These are phyloP conservation scores for Daboia siamensis DNA, from an alignment of 2,113 vertebrate genomes.

Conservation along the genomic window DNA sequence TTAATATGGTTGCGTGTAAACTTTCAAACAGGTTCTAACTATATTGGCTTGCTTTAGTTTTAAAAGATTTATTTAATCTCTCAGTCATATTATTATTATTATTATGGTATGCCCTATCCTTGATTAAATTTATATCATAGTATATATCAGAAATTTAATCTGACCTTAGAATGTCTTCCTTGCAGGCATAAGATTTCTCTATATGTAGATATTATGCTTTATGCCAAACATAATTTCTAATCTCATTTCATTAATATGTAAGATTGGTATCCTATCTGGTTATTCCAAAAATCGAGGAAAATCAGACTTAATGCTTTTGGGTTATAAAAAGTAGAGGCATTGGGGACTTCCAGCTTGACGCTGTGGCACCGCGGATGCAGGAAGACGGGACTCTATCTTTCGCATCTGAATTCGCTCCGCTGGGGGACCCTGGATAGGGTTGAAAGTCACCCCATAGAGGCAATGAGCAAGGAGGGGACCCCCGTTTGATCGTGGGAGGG, in stretches of 20 bases:
- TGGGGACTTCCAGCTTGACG: no score
- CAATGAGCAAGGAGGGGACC: no score
- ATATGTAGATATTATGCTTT: not conserved
- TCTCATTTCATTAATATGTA: not conserved
- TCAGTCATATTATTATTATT: not conserved
- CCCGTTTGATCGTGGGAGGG: no score
- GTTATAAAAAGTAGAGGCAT: not conserved
- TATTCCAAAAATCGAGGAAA: not conserved
- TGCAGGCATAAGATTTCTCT: not conserved
- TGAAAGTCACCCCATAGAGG: no score
- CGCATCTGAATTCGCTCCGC: no score
- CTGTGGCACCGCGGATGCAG: no score
- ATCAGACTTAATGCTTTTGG: not conserved
- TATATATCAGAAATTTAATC: not conserved
- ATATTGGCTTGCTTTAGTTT: not conserved
- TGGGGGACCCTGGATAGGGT: no score
- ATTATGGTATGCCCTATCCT: not conserved
- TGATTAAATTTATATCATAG: not conserved
- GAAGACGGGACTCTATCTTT: no score
- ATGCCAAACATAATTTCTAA: not conserved
- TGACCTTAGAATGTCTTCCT: not conserved
- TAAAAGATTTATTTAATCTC: not conserved
- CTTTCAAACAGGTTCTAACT: not conserved
- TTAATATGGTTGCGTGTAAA: not conserved
- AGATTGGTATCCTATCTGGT: not conserved